Evolutionary conservation across 2,113 vertebrate species (phyloP).

Genomic region (Burhinus bistriatus): DNA sequence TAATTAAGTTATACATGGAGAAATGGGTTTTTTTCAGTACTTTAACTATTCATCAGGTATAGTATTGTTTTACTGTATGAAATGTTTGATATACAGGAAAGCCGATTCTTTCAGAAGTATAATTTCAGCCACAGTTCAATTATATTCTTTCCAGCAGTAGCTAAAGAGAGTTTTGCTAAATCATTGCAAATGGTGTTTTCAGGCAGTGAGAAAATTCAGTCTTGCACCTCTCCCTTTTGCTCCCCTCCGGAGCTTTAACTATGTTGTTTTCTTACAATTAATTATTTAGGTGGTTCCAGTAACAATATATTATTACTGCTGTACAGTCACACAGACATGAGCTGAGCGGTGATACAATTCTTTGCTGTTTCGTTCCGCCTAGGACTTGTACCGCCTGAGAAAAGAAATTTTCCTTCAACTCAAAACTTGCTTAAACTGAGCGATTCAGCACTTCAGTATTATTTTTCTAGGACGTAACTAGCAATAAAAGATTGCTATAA

Average conservation of each 20-base stretch:
- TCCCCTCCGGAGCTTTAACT: slow-evolving; percentile 54
- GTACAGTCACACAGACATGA: slow-evolving; percentile 62
- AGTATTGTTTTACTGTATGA: slow-evolving; percentile 24
- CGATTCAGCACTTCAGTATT: slow-evolving; percentile 54
- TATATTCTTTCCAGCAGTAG: slow-evolving; percentile 28
- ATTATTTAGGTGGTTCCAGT: slow-evolving; percentile 66
- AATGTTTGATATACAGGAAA: not conserved
- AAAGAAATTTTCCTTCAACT: slow-evolving; percentile 53
- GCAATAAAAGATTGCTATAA: slow-evolving; percentile 61
- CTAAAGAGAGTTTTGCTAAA: slow-evolving; percentile 44
- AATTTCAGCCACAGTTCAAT: slow-evolving; percentile 40
- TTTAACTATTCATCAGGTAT: slow-evolving; percentile 44
- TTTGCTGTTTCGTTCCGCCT: slow-evolving; percentile 23
- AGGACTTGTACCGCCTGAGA: slow-evolving; percentile 50
- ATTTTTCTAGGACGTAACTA: slow-evolving; percentile 56
- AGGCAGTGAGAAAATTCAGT: slow-evolving; percentile 51
- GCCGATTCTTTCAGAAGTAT: slow-evolving; percentile 50
- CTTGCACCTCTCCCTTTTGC: slow-evolving; percentile 38
- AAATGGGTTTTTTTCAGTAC: not conserved
- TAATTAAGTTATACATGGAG: not conserved
- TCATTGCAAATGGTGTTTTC: slow-evolving; percentile 17
- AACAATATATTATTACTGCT: slow-evolving; percentile 70
- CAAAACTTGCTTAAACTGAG: slow-evolving; percentile 49
- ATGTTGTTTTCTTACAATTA: slow-evolving; percentile 68
- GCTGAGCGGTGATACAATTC: slow-evolving; percentile 58